Evolutionary conservation across 2,888 invertebrate genomes (phyloP).

Genomic region (Abscondita cerata): DNA sequence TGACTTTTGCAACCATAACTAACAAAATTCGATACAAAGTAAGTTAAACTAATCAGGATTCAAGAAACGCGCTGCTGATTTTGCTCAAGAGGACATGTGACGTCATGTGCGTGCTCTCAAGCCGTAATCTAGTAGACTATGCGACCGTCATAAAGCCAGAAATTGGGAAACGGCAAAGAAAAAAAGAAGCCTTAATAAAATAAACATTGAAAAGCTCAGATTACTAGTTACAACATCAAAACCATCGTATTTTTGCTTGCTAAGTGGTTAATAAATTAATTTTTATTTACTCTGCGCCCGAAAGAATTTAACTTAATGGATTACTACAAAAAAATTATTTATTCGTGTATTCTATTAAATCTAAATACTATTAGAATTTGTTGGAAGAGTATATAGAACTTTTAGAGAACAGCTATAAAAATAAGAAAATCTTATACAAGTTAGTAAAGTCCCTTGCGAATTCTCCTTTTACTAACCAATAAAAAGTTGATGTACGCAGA

Average conservation of each 20-base stretch:
- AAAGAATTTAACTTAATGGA: too few species aligned
- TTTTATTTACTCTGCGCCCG: slow-evolving; percentile 16
- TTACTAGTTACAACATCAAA: slow-evolving; percentile 34
- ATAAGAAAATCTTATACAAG: slow-evolving; percentile 10
- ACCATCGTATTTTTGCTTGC: slow-evolving; percentile 31
- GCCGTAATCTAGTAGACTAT: slow-evolving; percentile 38
- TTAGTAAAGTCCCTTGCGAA: slow-evolving; percentile 10
- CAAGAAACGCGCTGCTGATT: slow-evolving; percentile 35
- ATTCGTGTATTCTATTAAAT: neutral
- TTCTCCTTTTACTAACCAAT: slow-evolving; percentile 9
- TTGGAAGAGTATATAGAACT: slow-evolving; percentile 4
- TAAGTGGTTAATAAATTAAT: slow-evolving; percentile 31
- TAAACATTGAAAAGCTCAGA: slow-evolving; percentile 35
- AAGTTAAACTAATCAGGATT: slow-evolving; percentile 33
- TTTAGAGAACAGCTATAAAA: neutral
- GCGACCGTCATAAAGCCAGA: slow-evolving; percentile 39
- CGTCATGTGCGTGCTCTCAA: slow-evolving; percentile 39
- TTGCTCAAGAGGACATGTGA: slow-evolving; percentile 39
- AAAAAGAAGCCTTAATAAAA: slow-evolving; percentile 37
- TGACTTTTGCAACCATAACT: neutral
- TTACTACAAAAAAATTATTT: neutral
- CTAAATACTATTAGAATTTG: neutral
- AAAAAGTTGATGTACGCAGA: slow-evolving; percentile 1
- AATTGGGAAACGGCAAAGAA: slow-evolving; percentile 32
- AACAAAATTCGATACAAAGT: slow-evolving; percentile 22